Evolutionary conservation across 2,113 vertebrate genomes (phyloP).

Genomic region (Takifugu bimaculatus): DNA sequence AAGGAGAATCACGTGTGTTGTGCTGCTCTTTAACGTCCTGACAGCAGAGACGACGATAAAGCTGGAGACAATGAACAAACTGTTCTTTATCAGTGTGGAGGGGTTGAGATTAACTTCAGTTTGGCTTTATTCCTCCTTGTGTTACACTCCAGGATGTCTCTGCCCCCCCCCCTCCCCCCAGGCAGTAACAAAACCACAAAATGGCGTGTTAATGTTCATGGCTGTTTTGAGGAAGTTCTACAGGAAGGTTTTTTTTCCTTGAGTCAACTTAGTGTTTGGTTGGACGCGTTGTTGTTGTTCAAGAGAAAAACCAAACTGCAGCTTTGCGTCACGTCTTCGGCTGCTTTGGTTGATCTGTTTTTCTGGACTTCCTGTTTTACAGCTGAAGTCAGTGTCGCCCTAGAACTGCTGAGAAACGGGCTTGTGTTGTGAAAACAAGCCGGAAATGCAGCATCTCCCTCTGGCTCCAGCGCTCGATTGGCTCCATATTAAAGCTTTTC

Average conservation of each 20-base stretch:
- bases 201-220: too few relatives aligned
- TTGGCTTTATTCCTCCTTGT: too few relatives aligned
- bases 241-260: too few relatives aligned
- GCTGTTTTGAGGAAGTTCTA: too few relatives aligned
- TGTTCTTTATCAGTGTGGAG: too few relatives aligned
- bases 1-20: neutral
- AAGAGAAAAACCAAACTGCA: slow-evolving; percentile 36
- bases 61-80: too few relatives aligned
- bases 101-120: too few relatives aligned
- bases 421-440: neutral
- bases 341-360: slow-evolving; percentile 53
- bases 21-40: slow-evolving; percentile 8
- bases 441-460: neutral
- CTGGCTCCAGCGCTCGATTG: neutral
- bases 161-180: too few relatives aligned
- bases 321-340: slow-evolving; percentile 18
- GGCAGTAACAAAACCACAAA: too few relatives aligned
- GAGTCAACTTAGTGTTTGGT: too few relatives aligned
- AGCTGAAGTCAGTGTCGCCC: slow-evolving; percentile 23
- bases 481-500: neutral
- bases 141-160: too few relatives aligned
- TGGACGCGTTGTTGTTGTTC: too few relatives aligned
- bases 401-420: slow-evolving; percentile 37
- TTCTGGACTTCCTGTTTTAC: slow-evolving; percentile 39
- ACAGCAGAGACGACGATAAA: neutral